Base-by-base conservation (phyloP, 2,888 invertebrate genomes). In the Rhopalosiphum nymphaeae region DNA sequence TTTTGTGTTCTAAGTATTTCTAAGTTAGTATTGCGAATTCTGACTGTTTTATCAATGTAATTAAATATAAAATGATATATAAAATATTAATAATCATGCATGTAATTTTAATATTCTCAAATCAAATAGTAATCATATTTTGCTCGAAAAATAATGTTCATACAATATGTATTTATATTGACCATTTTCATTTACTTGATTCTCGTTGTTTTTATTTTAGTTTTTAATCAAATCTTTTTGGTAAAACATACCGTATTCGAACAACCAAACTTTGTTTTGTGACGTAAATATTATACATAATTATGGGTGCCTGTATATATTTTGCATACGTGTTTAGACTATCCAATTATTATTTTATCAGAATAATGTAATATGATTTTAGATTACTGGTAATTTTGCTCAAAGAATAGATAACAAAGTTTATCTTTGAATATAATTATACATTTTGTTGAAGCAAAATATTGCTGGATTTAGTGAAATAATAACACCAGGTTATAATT, bases 381-480 rank as follows among this genome's bases (percentile, higher is more conserved):
- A 91, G 90, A 36, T 9, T 84, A 42, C 42, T 78, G 42, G 29
- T 91, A 26, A 91, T n/a, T 61, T 91, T 91, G 91, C 91, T 91
- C 91, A 91, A 91, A 36, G 36, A 91, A 91, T 78, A 91, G 53
- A 91, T 78, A 53, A 42, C 36, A 91, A 10, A 42, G 53, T 78
- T 67, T 46, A 26, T 49, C 49, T 91, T 91, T 78, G 78, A 49
- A 78, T 78, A 25, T 36, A 36, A 36, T n/a, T 36, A 78, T 0
- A 36, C 10, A 49, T 78, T 46, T 49, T 49, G 11, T 26, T 11
- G 4, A 78, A 49, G 36, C 90, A 49, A 78, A 90, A 46, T 9
- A 36, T 90, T 21, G 36, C 49, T 26, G 36, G 11, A 11, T 49
- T 36, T 42, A n/a, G 49, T 78, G 67, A 49, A 91, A 91, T 25